A percentile compares a stretch with the other conserved stretches of the same genome.
Evolutionary conservation across 2,888 invertebrate genomes (phyloP).

Genomic region (Tinea trinotella): DNA sequence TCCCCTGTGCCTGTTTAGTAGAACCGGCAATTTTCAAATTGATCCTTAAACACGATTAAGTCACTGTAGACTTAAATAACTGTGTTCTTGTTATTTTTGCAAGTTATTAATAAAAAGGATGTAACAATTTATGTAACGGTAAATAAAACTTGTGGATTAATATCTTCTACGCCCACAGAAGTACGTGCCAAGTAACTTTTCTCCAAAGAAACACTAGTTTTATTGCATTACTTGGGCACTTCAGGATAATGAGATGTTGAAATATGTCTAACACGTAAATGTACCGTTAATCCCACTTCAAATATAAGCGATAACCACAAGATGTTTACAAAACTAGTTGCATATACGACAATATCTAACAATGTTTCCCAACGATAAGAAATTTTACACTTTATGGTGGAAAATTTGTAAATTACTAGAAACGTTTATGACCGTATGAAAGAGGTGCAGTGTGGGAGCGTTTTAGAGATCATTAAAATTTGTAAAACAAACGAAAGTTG

Average conservation of each 20-base stretch:
- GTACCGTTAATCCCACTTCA: background rate
- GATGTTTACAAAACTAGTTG: background rate
- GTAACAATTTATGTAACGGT: too few relatives aligned
- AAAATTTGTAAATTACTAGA: background rate
- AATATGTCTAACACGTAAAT: background rate
- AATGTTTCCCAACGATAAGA: background rate
- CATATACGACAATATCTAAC: background rate
- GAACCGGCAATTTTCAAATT: too few relatives aligned
- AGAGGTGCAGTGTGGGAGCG: background rate
- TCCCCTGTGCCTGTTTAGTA: too few relatives aligned
- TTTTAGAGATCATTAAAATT: background rate
- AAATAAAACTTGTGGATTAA: too few relatives aligned
- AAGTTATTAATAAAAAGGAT: too few relatives aligned
- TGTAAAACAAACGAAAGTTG: conserved; percentile 8
- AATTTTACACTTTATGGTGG: background rate
- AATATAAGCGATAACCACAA: background rate
- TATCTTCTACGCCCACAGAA: background rate
- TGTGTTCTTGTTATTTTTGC: too few relatives aligned
- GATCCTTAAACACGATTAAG: too few relatives aligned
- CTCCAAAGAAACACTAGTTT: background rate
- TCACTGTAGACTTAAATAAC: too few relatives aligned
- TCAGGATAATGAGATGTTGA: background rate
- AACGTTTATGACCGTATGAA: background rate
- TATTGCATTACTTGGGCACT: too few relatives aligned
- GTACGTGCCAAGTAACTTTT: background rate